Percentiles rank a stretch among this genome's conserved stretches.
Conservation (phyloP, 2,888 invertebrate species). For the Trachelus tabidus region DNA sequence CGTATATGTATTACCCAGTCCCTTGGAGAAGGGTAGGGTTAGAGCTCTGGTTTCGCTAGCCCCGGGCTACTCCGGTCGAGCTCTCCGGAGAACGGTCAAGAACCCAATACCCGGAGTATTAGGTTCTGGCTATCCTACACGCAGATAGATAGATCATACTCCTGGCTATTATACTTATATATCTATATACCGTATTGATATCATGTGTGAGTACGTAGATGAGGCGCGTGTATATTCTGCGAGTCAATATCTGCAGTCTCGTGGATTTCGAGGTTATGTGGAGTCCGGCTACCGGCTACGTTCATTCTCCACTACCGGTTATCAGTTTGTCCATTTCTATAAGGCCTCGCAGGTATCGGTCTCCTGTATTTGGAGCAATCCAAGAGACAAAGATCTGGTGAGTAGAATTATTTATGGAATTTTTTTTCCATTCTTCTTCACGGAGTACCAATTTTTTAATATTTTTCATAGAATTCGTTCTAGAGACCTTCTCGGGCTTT, state of each 20-base stretch:
- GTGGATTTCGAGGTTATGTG: constrained; percentile 11
- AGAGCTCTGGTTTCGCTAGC: constrained; percentile 54
- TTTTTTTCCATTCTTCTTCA: background rate
- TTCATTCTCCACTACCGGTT: background rate
- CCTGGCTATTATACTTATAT: background rate
- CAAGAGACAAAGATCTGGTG: background rate
- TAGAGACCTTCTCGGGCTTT: background rate
- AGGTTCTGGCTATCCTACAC: constrained; percentile 8
- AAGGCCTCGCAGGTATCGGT: background rate
- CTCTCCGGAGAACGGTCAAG: constrained; percentile 43
- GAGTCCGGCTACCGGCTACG: background rate
- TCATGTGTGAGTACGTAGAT: background rate
- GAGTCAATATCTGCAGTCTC: background rate
- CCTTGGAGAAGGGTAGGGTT: constrained; percentile 21
- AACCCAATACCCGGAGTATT: constrained; percentile 38
- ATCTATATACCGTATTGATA: background rate
- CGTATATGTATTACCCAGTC: background rate
- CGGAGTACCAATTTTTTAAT: background rate
- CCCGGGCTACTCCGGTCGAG: constrained; percentile 39
- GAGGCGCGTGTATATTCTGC: background rate
- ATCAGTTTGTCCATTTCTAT: background rate
- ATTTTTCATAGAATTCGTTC: background rate
- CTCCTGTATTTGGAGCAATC: background rate
- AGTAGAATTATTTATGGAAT: background rate
- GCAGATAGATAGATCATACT: background rate